Evolutionary conservation across 2,797 vertebrate species (phyloP), one percentile per base, ranked within the genome.

Genomic region (Agapornis canus): DNA sequence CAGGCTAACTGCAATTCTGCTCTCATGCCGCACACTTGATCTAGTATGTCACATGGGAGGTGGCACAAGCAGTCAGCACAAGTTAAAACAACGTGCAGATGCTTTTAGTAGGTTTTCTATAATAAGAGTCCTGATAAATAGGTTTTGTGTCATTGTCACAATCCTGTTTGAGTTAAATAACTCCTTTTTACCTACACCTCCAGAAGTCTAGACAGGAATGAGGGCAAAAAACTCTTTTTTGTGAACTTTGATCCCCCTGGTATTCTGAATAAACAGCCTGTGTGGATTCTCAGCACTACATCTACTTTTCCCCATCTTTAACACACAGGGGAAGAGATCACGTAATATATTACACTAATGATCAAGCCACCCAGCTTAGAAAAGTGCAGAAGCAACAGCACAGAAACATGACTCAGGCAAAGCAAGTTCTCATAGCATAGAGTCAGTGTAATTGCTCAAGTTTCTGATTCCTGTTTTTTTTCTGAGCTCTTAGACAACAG

Each of bases 401-500:
- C n/a, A 63, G 57, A 31, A 79, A 11, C n/a, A 31, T 11, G 21
- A 40, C 15, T 57, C 32, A 18, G 7, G 29, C 29, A 26, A 54
- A 59, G 26, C n/a, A 29, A 56, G 42, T 63, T 83, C 32, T 83
- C 32, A 45, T 9, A 17, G 10, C 31, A 17, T 1, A 37, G 26
- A 54, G 23, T 3, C 18, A 49, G 35, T 6, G 25, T 15, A 59
- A 19, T 26, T 63, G 48, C 39, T 57, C 13, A 29, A 39, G 11
- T 35, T 68, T n/a, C 43, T 0, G 0, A 31, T n/a, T 25, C 11
- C 13, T 2, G 5, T 17, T 16, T 57, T 70, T 70, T 21, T 42
- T 27, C 76, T 63, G 57, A 88, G 71, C 40, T 26, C 54, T 43
- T 25, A 32, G n/a, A 31, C 43, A 76, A 2, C 5, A 81, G 45